Base-by-base conservation (phyloP, 2,113 vertebrate species). In the Upupa epops region DNA sequence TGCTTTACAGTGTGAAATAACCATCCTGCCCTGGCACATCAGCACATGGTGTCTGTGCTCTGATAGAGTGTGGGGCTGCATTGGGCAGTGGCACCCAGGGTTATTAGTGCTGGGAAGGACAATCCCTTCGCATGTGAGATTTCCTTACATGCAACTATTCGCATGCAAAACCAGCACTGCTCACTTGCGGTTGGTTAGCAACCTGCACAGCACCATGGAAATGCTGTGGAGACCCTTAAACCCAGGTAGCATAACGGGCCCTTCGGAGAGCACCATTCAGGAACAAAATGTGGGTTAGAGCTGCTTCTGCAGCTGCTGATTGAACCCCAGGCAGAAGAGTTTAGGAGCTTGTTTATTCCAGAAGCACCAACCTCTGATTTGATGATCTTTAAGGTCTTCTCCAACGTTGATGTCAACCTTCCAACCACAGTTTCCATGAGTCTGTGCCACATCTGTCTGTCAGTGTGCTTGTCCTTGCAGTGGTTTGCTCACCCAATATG, bases 141-240 rank as follows among this genome's bases (percentile, higher is more conserved):
- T 83, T 66, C 12, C 16, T 86, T 92, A 90, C 91, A 71, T 84
- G 74, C 58, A 83, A 37, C 56, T 68, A 49, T 68, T 95, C 80
- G 86, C 79, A n/a, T 72, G 82, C 68, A 82, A 89, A 94, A 36
- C 70, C 72, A 31, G 83, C 69, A 26, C 69, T 9, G 0, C 26
- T 65, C 59, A 58, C 79, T 94, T 90, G 72, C 86, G 65, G 91
- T 91, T 89, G 72, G 6, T 69, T 65, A 92, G 29, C 40, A 69
- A 71, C 65, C 13, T 36, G 60, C 66, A 48, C 86, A 75, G 86
- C 77, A 21, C 60, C 75, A 56, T 91, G 74, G 63, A 86, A 95
- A 90, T 88, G 72, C 71, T 90, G 77, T 63, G 68, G 84, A 88
- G 84, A 59, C 84, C 3, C 8, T 89, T 90, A 83, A 79, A 83